phyloP scores from a whole-genome alignment of 1,140 invertebrate genomes.

The Drosophila auraria region DNA sequence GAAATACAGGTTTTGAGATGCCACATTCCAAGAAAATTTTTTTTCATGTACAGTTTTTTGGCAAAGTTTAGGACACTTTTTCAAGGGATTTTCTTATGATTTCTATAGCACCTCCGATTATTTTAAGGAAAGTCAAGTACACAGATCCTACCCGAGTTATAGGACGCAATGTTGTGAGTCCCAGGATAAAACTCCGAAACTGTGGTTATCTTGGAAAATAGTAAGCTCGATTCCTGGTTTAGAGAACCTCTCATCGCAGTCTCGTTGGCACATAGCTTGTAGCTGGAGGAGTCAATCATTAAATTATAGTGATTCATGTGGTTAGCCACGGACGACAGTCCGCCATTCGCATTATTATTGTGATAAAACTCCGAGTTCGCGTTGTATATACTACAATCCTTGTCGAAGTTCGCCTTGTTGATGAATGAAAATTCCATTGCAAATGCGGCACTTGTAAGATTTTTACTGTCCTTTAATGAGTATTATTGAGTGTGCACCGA shows the following conservation, averaged over 20 bases:
- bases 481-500: conserved; percentile 4
- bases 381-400: conserved; percentile 69
- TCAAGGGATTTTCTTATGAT: too few relatives aligned
- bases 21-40: too few relatives aligned
- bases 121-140: neutral
- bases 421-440: conserved; percentile 79
- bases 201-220: conserved; percentile 73
- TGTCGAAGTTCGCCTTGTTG: conserved; percentile 71
- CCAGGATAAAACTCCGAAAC: conserved; percentile 71
- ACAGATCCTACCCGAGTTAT: conserved; percentile 57
- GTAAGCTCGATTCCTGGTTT: conserved; percentile 69
- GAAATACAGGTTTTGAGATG: too few relatives aligned
- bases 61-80: too few relatives aligned
- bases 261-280: conserved; percentile 70
- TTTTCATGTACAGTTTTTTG: too few relatives aligned
- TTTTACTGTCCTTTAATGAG: conserved; percentile 46
- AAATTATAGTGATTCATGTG: conserved; percentile 73
- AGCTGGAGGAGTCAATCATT: conserved; percentile 68
- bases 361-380: conserved; percentile 54
- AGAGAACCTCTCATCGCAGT: conserved; percentile 61
- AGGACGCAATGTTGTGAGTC: conserved; percentile 61
- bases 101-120: neutral
- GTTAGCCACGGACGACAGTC: conserved; percentile 58
- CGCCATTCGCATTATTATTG: conserved; percentile 51
- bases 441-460: conserved; percentile 40